These are phyloP conservation scores for Poeciliopsis gracilis DNA, from an alignment of 2,797 vertebrate species.

Conservation along the genomic window DNA sequence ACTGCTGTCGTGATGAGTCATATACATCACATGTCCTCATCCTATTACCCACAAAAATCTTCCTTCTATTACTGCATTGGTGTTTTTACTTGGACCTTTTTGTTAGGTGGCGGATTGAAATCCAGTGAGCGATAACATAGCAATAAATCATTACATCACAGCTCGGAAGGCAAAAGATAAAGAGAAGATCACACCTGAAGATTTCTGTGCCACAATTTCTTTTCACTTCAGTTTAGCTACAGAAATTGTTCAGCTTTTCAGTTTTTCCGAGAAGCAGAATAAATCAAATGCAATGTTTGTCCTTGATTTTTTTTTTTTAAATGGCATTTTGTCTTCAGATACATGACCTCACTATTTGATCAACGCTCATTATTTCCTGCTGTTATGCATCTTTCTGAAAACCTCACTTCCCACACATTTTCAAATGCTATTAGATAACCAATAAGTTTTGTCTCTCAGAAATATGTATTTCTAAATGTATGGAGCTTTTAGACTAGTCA, in stretches of 20 bases:
- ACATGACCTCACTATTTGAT: constrained; percentile 33
- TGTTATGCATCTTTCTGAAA: constrained; percentile 34
- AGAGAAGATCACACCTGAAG: neutral
- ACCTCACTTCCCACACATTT: constrained; percentile 27
- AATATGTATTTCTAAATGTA: constrained; percentile 41
- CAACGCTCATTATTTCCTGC: constrained; percentile 35
- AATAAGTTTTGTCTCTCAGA: constrained; percentile 17
- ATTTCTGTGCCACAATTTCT: neutral
- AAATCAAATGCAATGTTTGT: constrained; percentile 62
- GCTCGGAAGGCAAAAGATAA: constrained; percentile 5
- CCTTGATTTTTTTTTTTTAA: constrained; percentile 59
- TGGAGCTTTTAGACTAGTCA: constrained; percentile 39
- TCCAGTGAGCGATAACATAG: neutral
- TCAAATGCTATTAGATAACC: constrained; percentile 34
- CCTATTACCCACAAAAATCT: constrained; percentile 16
- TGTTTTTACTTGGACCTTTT: constrained; percentile 13
- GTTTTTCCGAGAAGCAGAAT: constrained; percentile 38
- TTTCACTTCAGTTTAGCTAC: constrained; percentile 1
- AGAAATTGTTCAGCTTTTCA: constrained; percentile 34
- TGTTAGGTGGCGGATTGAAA: constrained; percentile 8
- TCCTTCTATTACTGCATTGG: constrained; percentile 13
- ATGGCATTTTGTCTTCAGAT: constrained; percentile 13
- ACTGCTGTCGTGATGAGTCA: constrained; percentile 39
- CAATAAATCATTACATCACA: constrained; percentile 7
- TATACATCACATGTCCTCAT: constrained; percentile 26